phyloP scores from a whole-genome alignment of 2,888 invertebrate species.

The Luffia ferchaultella region DNA sequence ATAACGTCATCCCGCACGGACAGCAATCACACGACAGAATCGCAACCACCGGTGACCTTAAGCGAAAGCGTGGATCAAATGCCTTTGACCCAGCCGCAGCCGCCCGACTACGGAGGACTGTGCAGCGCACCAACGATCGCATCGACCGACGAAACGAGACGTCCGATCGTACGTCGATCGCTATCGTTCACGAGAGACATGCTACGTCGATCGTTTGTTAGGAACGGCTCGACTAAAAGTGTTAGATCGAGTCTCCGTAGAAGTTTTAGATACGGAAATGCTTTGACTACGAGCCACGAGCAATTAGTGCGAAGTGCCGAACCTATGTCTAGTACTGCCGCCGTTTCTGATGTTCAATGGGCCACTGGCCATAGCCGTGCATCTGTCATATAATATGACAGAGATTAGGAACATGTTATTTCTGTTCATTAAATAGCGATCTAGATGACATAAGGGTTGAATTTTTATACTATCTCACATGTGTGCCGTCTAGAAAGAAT shows the following conservation, averaged over 20 bases:
- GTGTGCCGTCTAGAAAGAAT: too few relatives aligned
- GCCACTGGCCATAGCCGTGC: conserved; percentile 38
- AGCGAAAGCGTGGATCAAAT: conserved; percentile 48
- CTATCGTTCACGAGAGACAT: conserved; percentile 41
- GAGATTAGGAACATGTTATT: too few relatives aligned
- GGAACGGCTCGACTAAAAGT: conserved; percentile 35
- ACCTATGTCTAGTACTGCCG: conserved; percentile 62
- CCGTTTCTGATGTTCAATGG: conserved; percentile 34
- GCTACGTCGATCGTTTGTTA: conserved; percentile 30
- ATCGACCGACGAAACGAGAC: conserved; percentile 34
- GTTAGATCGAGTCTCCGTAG: conserved; percentile 47
- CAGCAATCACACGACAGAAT: conserved; percentile 2
- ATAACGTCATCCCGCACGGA: conserved; percentile 36
- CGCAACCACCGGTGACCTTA: conserved; percentile 46
- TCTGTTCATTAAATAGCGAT: too few relatives aligned
- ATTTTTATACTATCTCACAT: too few relatives aligned
- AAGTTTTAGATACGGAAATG: conserved; percentile 49
- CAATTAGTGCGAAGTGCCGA: conserved; percentile 68
- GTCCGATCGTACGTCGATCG: conserved; percentile 29
- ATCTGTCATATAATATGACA: conserved; percentile 48
- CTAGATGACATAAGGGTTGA: too few relatives aligned
- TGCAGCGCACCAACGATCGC: conserved; percentile 33
- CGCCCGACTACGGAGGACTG: conserved; percentile 31
- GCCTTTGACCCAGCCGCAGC: conserved; percentile 19
- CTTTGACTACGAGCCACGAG: conserved; percentile 60